Conservation (phyloP, 2,888 invertebrate genomes). For the Coleophora deauratella region DNA sequence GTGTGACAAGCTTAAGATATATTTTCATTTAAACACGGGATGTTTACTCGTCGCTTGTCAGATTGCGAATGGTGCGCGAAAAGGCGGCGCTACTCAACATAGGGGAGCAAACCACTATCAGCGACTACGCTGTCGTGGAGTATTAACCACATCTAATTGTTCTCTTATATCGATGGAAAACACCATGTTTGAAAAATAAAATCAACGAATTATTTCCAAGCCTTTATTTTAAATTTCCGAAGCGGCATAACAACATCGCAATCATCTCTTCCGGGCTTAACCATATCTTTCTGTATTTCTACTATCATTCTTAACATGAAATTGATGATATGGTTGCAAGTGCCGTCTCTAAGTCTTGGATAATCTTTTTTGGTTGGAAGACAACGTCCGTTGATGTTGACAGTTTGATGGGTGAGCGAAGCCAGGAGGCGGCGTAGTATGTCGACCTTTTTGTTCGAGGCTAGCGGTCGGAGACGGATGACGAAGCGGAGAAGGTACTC, state of each 20-base stretch:
- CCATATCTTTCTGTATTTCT: conserved; percentile 63
- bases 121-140: too few species aligned
- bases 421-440: conserved; percentile 78
- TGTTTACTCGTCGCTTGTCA: too few species aligned
- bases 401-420: conserved; percentile 78
- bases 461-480: conserved; percentile 77
- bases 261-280: conserved; percentile 52
- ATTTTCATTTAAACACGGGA: too few species aligned
- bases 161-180: too few species aligned
- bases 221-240: conserved; percentile 50
- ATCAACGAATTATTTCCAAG: conserved; percentile 47
- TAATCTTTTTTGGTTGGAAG: conserved; percentile 58
- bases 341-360: conserved; percentile 72
- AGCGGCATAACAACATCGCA: conserved; percentile 49
- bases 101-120: too few species aligned
- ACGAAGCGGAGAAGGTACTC: conserved; percentile 83
- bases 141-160: too few species aligned
- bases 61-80: too few species aligned
- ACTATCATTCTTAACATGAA: conserved; percentile 67
- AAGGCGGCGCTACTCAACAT: too few species aligned
- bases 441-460: conserved; percentile 73
- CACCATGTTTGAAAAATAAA: neutral
- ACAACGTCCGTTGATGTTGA: conserved; percentile 45
- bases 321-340: conserved; percentile 63
- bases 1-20: too few species aligned